Evolutionary conservation across 2,888 invertebrate genomes (phyloP), one percentile per base, ranked within the genome.

Genomic region (Aromia moschata): DNA sequence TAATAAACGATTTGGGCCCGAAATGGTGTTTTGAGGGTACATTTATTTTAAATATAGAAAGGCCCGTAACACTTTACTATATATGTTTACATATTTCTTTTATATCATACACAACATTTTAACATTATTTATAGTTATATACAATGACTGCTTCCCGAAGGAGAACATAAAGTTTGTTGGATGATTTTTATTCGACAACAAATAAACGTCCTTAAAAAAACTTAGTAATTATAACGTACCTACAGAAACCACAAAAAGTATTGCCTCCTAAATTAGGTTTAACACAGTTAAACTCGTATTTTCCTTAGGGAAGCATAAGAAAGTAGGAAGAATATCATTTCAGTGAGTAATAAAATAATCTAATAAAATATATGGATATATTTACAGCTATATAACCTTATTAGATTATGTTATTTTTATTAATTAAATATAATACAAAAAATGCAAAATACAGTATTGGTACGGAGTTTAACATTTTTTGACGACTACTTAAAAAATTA

Each of bases 101-200:
- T 62, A 62, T 72, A 74, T 70, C 71, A 71, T 77, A 78, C 76
- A 79, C 76, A 77, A 77, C 75, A 76, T 76, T 73, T 72, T 70
- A 77, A 78, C 76, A 78, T 74, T 77, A 76, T 76, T 74, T 77
- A 78, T 78, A 77, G 71, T 67, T 77, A 78, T 78, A 74, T 78
- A 77, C 77, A 77, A 73, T 64, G 36, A 53, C 55, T 62, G 63
- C 38, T 43, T 49, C 56, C 54, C 38, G 20, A 10, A 30, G 15
- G 10, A 30, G 11, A 46, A 33, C n/a, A 33, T 25, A 5, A 25
- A n/a, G n/a, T n/a, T n/a, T n/a, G n/a, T n/a, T n/a, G n/a, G n/a
- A n/a, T n/a, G n/a, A n/a, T n/a, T n/a, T n/a, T n/a, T n/a, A n/a
- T n/a, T n/a, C n/a, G n/a, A n/a, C n/a, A n/a, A n/a, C n/a, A n/a